A percentile compares a stretch with the other conserved stretches of the same genome.
Evolutionary conservation across 2,113 vertebrate genomes (phyloP).

Genomic region (Neotragus pygmaeus): DNA sequence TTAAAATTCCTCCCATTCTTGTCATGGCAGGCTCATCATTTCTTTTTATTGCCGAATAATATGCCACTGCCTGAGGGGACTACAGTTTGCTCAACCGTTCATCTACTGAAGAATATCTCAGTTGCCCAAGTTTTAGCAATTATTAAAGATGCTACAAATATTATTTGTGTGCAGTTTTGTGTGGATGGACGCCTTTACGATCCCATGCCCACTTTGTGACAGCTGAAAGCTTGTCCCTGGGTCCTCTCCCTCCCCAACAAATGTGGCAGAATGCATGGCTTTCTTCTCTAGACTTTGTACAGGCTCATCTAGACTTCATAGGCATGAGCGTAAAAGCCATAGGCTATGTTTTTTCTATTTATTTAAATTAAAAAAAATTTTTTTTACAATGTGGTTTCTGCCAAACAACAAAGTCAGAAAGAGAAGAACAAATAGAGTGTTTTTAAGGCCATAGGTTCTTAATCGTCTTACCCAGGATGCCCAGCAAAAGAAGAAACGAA

Average conservation of each 20-base stretch:
- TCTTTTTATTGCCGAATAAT: background rate
- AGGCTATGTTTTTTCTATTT: background rate
- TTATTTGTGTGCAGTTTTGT: background rate
- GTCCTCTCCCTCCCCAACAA: background rate
- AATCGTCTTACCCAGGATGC: rapidly evolving
- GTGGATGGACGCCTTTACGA: background rate
- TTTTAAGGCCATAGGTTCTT: background rate
- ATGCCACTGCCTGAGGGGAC: background rate
- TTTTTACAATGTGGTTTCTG: background rate
- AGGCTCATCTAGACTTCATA: background rate
- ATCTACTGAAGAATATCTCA: background rate
- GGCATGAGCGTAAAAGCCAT: background rate
- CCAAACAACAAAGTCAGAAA: background rate
- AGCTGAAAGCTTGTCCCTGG: background rate
- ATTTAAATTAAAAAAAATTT: background rate
- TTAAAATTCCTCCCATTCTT: background rate
- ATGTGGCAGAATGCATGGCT: background rate
- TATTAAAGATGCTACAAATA: background rate
- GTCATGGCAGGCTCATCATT: background rate
- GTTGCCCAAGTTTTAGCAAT: background rate
- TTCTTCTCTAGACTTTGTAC: background rate
- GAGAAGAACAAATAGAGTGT: background rate
- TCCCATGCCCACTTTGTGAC: background rate
- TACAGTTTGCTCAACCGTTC: background rate
- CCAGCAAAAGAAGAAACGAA: background rate